Base-by-base conservation (phyloP, 2,797 vertebrate genomes). In the Mycteria americana region DNA sequence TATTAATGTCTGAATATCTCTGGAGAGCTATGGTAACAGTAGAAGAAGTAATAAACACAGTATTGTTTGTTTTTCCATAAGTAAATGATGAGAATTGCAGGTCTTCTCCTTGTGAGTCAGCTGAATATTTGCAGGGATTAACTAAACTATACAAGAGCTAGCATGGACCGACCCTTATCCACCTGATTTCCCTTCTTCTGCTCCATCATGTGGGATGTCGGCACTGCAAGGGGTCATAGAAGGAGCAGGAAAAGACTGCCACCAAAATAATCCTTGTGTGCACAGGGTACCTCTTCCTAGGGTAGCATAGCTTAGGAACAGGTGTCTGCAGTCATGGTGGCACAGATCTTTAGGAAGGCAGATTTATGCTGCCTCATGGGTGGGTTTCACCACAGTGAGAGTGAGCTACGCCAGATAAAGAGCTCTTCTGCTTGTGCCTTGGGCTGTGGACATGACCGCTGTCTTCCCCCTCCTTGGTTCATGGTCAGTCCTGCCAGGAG, bases 301-400 rank as follows among this genome's bases (percentile, higher is more conserved):
- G 31, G n/a, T 3, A 46, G 22, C 0, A 0, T 37, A 65, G 9
- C 1, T 35, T 53, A 25, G 27, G 33, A n/a, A 11, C 37, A 43
- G 65, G n/a, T 56, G 37, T 21, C 56, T 94, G 65, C n/a, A 19
- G 30, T 11, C 7, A 1, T 9, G 25, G 53, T 37, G 57, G 35
- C 51, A 51, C 37, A 70, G 45, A 46, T 43, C 80, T 89, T 75
- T 57, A 91, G 73, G 69, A 51, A 39, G 33, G 30, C 51, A 57
- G 37, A 50, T 63, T 75, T 43, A n/a, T 78, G 65, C 33, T 92
- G 63, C 50, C 24, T 39, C 15, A 22, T 45, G 21, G 18, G 2
- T 76, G 41, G n/a, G 28, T 21, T 67, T 83, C 3, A 3, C 43
- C 13, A 3, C 6, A 31, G 33, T n/a, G 33, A 31, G 37, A 25